phyloP scores from a whole-genome alignment of 2,888 invertebrate species.

The Zaprionus obscuricornis region DNA sequence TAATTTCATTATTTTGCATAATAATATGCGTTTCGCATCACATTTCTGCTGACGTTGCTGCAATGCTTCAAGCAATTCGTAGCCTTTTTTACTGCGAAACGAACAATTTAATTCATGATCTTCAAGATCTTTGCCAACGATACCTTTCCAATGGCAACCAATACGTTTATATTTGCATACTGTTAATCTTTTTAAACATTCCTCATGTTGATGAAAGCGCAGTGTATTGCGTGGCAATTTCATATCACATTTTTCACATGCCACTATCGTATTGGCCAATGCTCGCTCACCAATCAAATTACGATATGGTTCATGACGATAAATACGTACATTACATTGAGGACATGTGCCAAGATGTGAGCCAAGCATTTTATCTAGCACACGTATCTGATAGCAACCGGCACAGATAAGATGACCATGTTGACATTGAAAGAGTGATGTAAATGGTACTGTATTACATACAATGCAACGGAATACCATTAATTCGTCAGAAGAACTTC shows the following conservation, averaged over 20 bases:
- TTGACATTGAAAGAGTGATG: slow-evolving; percentile 22
- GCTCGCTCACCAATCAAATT: slow-evolving; percentile 1
- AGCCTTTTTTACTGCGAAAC: slow-evolving; percentile 14
- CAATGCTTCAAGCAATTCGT: slow-evolving; percentile 18
- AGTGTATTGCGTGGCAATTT: slow-evolving; percentile 9
- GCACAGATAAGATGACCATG: slow-evolving; percentile 37
- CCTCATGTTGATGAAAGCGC: neutral
- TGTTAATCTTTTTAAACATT: slow-evolving; percentile 8
- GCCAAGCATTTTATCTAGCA: slow-evolving; percentile 39
- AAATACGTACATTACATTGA: slow-evolving; percentile 28
- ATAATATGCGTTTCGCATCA: neutral
- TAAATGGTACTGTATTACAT: slow-evolving; percentile 25
- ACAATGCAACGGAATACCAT: slow-evolving; percentile 16
- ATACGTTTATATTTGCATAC: slow-evolving; percentile 35
- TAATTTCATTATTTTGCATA: slow-evolving; percentile 12
- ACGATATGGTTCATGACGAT: slow-evolving; percentile 23
- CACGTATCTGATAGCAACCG: slow-evolving; percentile 46
- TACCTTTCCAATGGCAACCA: slow-evolving; percentile 42
- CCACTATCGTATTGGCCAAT: neutral
- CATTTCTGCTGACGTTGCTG: neutral
- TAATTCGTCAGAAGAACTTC: neutral
- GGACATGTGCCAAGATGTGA: slow-evolving; percentile 39
- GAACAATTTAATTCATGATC: slow-evolving; percentile 21
- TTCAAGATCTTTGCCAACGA: neutral
- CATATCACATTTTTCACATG: slow-evolving; percentile 20